Evolutionary conservation across 2,113 vertebrate species (phyloP), one percentile per base, ranked within the genome.

Genomic region (Emberiza fucata): DNA sequence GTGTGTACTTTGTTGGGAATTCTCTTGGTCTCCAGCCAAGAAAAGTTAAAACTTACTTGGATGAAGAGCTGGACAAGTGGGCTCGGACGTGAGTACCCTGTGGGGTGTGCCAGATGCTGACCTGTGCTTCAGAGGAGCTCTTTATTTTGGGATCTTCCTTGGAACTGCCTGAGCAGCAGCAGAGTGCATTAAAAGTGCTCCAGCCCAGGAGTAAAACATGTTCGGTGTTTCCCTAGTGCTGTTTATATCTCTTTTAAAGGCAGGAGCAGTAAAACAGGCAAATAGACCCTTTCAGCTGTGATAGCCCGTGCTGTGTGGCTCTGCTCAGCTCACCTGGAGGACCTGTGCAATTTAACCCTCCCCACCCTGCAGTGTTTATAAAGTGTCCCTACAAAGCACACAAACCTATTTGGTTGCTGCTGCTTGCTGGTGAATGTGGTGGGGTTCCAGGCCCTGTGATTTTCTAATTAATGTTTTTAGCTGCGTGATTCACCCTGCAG

Each of bases 1-100:
- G 99, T 9, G 51, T 99, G 51, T 99, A 99, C 94, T 98, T 99
- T 1, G 93, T 68, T 47, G 99, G 99, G 53, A 99, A 99, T 97
- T 99, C 99, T 15, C 97, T 99, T 9, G 99, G 99, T 4, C 98
- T 99, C 39, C 99, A 99, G 96, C 99, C 99, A n/a, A 99, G 97
- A 91, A 98, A 89, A 84, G 98, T 98, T 25, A 98, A 98, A 94
- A 96, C 94, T 39, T 99, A 99, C 86, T 86, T 99, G 66, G 98
- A 99, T 31, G 99, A 99, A 95, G 99, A 99, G 76, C 94, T 99
- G 92, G 98, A 99, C 63, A 99, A 98, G 71, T 99, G 99, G 99
- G 99, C 98, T 94, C 98, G 97, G 97, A 98, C 45, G 99, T 99
- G 96, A 86, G 98, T 97, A 95, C 5, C 12, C 56, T 33, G 3